A percentile compares a stretch with the other conserved stretches of the same genome.
These are phyloP conservation scores for Anser brachyrhynchus DNA, from an alignment of 2,113 vertebrate genomes.

Conservation along the genomic window DNA sequence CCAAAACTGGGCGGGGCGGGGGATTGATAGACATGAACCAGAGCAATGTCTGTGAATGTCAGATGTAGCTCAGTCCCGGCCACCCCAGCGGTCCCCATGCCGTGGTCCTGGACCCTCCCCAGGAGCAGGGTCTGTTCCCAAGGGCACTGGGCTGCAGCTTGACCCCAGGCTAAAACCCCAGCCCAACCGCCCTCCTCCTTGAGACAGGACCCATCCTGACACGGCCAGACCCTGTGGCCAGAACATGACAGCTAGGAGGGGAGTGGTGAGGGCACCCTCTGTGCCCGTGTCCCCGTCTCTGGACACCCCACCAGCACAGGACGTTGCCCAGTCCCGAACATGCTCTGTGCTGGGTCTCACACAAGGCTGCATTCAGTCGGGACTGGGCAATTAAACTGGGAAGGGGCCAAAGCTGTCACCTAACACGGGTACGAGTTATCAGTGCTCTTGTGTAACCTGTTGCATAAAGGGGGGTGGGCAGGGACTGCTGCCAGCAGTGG, in stretches of 20 bases:
- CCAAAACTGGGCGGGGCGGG: background rate
- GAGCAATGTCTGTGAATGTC: too few species aligned
- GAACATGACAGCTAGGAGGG: background rate
- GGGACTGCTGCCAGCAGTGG: background rate
- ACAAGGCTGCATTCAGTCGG: background rate
- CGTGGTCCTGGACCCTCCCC: too few species aligned
- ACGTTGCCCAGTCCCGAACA: fast-evolving
- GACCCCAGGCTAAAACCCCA: background rate
- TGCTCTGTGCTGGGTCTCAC: background rate
- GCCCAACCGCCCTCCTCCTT: background rate
- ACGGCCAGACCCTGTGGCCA: background rate
- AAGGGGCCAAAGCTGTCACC: background rate
- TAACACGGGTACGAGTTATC: background rate
- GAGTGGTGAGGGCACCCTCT: background rate
- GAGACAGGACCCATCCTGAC: fast-evolving
- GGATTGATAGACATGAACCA: too few species aligned
- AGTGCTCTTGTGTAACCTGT: constrained; percentile 18
- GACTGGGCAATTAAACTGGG: background rate
- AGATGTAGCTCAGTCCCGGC: too few species aligned
- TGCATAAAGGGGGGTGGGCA: background rate
- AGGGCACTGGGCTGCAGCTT: fast-evolving
- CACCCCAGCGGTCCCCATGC: too few species aligned
- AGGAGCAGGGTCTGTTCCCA: background rate
- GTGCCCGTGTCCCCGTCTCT: background rate
- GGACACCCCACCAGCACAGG: fast-evolving